Base-by-base conservation (phyloP, 2,113 vertebrate genomes). In the Microcebus tavaratra region DNA sequence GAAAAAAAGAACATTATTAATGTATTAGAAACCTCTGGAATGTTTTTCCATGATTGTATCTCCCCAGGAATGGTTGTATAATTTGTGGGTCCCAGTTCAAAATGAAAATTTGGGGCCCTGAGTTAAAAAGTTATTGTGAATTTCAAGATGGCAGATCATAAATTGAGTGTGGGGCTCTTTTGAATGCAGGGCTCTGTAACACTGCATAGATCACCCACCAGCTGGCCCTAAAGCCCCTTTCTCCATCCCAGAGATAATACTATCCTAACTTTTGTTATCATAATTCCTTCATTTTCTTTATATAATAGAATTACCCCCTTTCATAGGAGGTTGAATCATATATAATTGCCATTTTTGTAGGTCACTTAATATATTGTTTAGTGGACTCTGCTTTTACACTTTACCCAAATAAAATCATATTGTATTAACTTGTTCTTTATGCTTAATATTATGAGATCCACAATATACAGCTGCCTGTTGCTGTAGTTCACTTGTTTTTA, bases 171-270 rank as follows among this genome's bases (percentile, higher is more conserved):
- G 34, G 59, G 27, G 8, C 45, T 53, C 48, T 42, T 67, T 29
- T 39, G 59, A 79, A 67, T 8, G 11, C 6, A 79, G 5, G 57
- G 23, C 1, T 23, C 7, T 76, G 20, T 65, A 57, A 92, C 23
- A 39, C 4, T n/a, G 12, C 18, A 20, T 27, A 48, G 7, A 4
- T 14, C 6, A 7, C 10, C 8, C 13, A 53, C 70, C 20, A 34
- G 20, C 2, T 39, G 20, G 29, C 4, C n/a, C 12, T 12, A 31
- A 23, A n/a, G n/a, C 2, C 1, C 1, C 81, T 67, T 34, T 55
- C 20, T 67, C 14, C 13, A 1, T 3, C 21, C n/a, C n/a, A n/a
- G 10, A 63, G 10, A 15, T 67, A 59, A 45, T 20, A 85, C 29
- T 57, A 13, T 78, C 4, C 61, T 23, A 27, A 17, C 20, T 34